A percentile compares a stretch with the other conserved stretches of the same genome.
These are phyloP conservation scores for Raphicerus campestris DNA, from an alignment of 2,113 vertebrate species.

Conservation along the genomic window DNA sequence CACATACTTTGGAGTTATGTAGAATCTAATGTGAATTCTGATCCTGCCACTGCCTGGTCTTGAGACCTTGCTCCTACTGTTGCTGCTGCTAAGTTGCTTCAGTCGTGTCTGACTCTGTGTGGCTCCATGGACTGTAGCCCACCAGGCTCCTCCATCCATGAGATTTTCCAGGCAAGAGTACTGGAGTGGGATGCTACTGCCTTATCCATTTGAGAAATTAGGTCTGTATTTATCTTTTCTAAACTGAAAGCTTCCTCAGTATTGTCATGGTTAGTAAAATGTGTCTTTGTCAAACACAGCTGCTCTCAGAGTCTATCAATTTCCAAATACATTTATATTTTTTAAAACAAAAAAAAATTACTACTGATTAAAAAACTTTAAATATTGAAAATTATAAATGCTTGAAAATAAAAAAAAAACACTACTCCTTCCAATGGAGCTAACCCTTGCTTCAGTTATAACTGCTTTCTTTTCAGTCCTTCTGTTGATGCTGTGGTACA, in stretches of 20 bases:
- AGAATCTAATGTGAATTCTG: neutral
- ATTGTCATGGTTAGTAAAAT: neutral
- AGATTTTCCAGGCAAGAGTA: too few species aligned
- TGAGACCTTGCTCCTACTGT: neutral
- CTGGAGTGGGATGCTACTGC: too few species aligned
- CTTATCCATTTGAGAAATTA: neutral
- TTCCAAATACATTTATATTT: neutral
- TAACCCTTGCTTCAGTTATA: neutral
- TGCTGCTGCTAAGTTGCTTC: too few species aligned
- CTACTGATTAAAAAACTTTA: neutral
- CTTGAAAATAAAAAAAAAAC: neutral
- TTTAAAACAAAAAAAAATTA: neutral
- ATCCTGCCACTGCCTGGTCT: too few species aligned
- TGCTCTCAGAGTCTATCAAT: neutral
- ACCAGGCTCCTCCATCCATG: too few species aligned
- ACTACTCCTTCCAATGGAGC: neutral
- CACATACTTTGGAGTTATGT: neutral
- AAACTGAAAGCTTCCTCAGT: neutral
- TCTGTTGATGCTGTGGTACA: neutral
- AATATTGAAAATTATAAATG: neutral
- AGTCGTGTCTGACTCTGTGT: too few species aligned
- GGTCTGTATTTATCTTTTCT: neutral
- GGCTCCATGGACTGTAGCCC: too few species aligned
- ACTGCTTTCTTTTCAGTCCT: neutral
- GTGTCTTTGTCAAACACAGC: neutral